phyloP scores from a whole-genome alignment of 2,797 vertebrate genomes.

The Apogon talboti region DNA sequence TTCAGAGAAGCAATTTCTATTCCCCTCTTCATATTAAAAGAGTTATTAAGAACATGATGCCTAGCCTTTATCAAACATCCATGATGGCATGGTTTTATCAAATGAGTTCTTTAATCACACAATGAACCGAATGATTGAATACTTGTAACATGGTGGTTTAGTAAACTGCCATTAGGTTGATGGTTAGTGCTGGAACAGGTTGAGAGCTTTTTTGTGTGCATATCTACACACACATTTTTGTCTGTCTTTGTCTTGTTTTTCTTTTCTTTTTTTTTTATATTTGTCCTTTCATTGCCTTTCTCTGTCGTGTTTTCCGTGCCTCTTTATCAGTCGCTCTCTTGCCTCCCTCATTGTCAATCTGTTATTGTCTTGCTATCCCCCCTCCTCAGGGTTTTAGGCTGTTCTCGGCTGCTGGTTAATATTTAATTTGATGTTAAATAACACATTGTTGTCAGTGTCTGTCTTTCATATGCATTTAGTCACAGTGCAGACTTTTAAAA shows the following conservation, averaged over 20 bases:
- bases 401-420: slow-evolving; percentile 61
- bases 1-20: slow-evolving; percentile 7
- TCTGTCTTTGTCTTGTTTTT: neutral
- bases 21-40: slow-evolving; percentile 18
- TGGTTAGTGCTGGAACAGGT: neutral
- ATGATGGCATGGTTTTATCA: slow-evolving; percentile 15
- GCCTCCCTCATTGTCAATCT: slow-evolving; percentile 26
- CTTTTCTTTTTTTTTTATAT: neutral
- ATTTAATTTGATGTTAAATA: slow-evolving; percentile 69
- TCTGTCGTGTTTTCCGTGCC: neutral
- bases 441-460: slow-evolving; percentile 52
- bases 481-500: slow-evolving; percentile 7
- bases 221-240: neutral
- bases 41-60: slow-evolving; percentile 28
- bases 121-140: neutral
- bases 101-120: slow-evolving; percentile 19
- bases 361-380: slow-evolving; percentile 37
- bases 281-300: slow-evolving; percentile 5
- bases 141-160: neutral
- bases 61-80: slow-evolving; percentile 11
- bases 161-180: neutral
- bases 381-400: slow-evolving; percentile 45
- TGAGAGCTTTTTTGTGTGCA: too few relatives aligned
- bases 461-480: slow-evolving; percentile 41
- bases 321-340: slow-evolving; percentile 11